A percentile compares a stretch with the other conserved stretches of the same genome.
These are phyloP conservation scores for Felis catus DNA, from an alignment of 2,113 vertebrate species.

Conservation along the genomic window DNA sequence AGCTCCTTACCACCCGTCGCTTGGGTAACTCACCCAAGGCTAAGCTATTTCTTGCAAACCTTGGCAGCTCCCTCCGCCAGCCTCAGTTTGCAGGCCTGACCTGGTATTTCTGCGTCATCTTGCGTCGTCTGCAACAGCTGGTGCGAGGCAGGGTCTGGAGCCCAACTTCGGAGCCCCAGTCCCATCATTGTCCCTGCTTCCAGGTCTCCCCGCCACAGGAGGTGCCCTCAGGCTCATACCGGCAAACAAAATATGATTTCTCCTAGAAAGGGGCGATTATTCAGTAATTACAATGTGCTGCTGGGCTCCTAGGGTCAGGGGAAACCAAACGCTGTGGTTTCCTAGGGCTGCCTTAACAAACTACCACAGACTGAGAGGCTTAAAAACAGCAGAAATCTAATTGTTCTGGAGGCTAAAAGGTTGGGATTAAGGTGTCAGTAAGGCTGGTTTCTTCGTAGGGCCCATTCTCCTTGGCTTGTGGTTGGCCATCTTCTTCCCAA, in stretches of 20 bases:
- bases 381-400: neutral
- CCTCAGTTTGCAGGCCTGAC: neutral
- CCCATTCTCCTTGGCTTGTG: neutral
- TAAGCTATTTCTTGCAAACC: neutral
- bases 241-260: neutral
- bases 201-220: neutral
- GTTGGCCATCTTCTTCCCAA: neutral
- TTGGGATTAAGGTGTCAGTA: neutral
- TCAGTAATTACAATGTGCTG: neutral
- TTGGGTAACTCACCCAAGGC: neutral
- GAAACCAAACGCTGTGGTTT: neutral
- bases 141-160: neutral
- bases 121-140: neutral
- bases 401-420: neutral
- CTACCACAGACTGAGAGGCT: neutral
- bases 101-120: neutral
- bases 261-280: neutral
- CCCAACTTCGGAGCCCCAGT: accelerated
- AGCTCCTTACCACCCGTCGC: neutral
- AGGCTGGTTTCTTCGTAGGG: neutral
- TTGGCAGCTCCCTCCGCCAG: neutral
- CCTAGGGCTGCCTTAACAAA: neutral
- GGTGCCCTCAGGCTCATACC: too few relatives aligned
- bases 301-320: neutral
- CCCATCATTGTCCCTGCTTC: neutral